Percentiles rank a stretch among this genome's conserved stretches.
Conservation (phyloP, 1,140 invertebrate species). For the Orchesella cincta region DNA sequence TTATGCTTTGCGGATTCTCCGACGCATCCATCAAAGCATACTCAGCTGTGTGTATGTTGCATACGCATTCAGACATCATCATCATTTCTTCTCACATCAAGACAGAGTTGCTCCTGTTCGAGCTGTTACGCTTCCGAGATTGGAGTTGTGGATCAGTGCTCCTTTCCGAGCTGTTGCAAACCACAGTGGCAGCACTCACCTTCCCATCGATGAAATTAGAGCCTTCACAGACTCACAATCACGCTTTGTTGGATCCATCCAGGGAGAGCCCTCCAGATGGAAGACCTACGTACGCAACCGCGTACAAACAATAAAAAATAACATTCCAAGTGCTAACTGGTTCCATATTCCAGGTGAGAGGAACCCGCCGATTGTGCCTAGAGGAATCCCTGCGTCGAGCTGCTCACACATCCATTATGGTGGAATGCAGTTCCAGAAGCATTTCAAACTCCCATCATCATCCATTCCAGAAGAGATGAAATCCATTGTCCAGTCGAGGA, state of each 20-base stretch:
- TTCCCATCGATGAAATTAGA: not conserved
- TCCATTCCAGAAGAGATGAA: not conserved
- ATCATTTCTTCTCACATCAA: not conserved
- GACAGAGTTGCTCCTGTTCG: not conserved
- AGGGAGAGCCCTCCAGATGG: not conserved
- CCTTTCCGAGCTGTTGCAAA: not conserved
- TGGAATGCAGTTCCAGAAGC: not conserved
- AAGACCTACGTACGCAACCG: not conserved
- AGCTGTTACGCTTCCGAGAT: not conserved
- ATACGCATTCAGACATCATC: not conserved
- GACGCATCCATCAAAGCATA: not conserved
- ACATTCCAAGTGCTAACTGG: not conserved
- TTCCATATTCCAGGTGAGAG: not conserved
- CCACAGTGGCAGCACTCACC: not conserved
- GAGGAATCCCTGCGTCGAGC: not conserved
- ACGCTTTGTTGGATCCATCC: not conserved
- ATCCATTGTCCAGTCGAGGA: not conserved
- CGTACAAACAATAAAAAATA: not conserved
- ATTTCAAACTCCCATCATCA: no score
- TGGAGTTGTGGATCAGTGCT: not conserved
- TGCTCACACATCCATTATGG: not conserved
- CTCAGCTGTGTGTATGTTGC: not conserved
- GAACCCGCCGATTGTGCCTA: conserved; percentile 10
- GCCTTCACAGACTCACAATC: conserved; percentile 3
- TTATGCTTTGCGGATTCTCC: not conserved